A percentile compares a stretch with the other conserved stretches of the same genome.
Evolutionary conservation across 2,888 invertebrate genomes (phyloP).

Genomic region (Apamea crenata): DNA sequence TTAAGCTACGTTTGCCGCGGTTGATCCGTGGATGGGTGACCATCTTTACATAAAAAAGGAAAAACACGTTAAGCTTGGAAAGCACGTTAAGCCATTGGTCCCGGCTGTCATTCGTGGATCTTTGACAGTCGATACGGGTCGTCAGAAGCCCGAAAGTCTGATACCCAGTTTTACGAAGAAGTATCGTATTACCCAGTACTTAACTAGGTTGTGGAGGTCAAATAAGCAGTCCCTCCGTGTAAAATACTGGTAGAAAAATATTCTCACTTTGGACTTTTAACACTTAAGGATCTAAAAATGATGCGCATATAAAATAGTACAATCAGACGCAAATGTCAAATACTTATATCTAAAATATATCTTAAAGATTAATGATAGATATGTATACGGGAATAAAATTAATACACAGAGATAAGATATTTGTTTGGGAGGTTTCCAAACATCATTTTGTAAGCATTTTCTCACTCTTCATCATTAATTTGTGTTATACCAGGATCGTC

Average conservation of each 20-base stretch:
- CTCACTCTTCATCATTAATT: background rate
- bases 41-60: background rate
- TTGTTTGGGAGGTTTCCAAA: background rate
- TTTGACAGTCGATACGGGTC: too few relatives aligned
- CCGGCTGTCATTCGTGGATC: too few relatives aligned
- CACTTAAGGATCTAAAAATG: background rate
- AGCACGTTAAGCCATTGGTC: background rate
- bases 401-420: background rate
- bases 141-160: too few relatives aligned
- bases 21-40: background rate
- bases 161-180: too few relatives aligned
- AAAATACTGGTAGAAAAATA: background rate
- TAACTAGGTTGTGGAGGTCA: too few relatives aligned
- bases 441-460: background rate
- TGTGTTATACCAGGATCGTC: background rate
- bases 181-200: too few relatives aligned
- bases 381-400: background rate
- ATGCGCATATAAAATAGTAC: background rate
- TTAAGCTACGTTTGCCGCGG: background rate
- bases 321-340: background rate
- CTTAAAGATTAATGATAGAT: background rate
- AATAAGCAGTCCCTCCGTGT: too few relatives aligned
- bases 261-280: background rate
- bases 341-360: background rate
- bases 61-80: background rate